These are phyloP conservation scores for Syndactyla subalaris DNA, from an alignment of 2,797 vertebrate species.

Conservation along the genomic window DNA sequence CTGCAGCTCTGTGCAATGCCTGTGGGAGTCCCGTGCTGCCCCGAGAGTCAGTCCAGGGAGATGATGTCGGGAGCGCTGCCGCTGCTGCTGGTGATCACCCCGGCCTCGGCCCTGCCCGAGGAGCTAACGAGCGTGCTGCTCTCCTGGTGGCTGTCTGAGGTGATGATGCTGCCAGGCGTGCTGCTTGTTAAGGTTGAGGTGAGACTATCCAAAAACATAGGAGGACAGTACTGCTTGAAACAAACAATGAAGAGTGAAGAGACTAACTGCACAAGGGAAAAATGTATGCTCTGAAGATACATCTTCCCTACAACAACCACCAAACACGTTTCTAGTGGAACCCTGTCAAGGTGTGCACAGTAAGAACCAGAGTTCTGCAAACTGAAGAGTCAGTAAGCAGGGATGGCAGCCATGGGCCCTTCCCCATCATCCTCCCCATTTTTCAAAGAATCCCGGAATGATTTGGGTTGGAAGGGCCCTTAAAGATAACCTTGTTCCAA, in stretches of 20 bases:
- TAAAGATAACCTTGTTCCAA: background rate
- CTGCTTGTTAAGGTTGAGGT: slow-evolving; percentile 87
- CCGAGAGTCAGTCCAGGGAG: slow-evolving; percentile 86
- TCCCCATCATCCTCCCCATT: background rate
- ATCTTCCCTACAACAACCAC: background rate
- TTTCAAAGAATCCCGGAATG: background rate
- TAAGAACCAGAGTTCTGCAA: rapidly evolving
- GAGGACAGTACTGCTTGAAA: slow-evolving; percentile 93
- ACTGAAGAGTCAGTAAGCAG: background rate
- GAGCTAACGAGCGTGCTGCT: slow-evolving; percentile 78
- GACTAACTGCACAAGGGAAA: slow-evolving; percentile 57
- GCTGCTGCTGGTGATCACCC: slow-evolving; percentile 82
- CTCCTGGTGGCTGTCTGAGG: slow-evolving; percentile 87
- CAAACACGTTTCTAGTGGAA: background rate
- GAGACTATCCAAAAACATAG: slow-evolving; percentile 96
- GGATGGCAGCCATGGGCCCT: rapidly evolving
- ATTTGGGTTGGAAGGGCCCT: background rate
- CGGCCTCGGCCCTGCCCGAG: slow-evolving; percentile 82
- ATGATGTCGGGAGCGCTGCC: slow-evolving; percentile 87
- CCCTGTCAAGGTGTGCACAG: rapidly evolving
- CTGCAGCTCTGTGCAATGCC: slow-evolving; percentile 38
- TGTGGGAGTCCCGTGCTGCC: slow-evolving; percentile 29
- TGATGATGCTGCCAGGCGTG: slow-evolving; percentile 84
- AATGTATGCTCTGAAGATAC: slow-evolving; percentile 26
- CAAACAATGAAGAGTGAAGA: slow-evolving; percentile 80